Evolutionary conservation across 1,140 invertebrate genomes (phyloP), one percentile per base, ranked within the genome.

Genomic region (Bombus polaris): DNA sequence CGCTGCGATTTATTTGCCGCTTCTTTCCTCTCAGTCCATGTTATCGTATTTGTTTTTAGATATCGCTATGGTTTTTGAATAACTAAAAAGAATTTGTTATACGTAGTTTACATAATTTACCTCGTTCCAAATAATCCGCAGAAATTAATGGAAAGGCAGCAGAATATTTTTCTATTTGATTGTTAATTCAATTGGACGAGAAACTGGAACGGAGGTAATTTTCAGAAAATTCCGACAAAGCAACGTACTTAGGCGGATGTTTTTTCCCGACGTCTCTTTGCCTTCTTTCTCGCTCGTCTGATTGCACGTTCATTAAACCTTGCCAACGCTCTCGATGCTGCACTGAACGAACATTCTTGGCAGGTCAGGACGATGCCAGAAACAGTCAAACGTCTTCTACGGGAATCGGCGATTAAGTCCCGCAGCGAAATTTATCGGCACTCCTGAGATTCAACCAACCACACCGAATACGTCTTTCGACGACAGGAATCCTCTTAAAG

Each of bases 341-440:
- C n/a, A 35, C n/a, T 13, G 39, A 47, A 37, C 25, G 35, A 71
- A 3, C 66, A 81, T 72, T 81, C 79, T 72, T 81, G 79, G 66
- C 79, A 81, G 66, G 79, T 71, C 68, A 53, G 66, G 10, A 53
- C 78, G 65, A n/a, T 8, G 35, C 13, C 37, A 53, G 66, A 71
- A 65, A 44, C 39, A 44, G 25, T 79, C 76, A 25, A 79, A 35
- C 39, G 62, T 71, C 22, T 70, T 39, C 47, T 9, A 37, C 3
- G 18, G 3, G 10, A 42, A 42, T 81, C 66, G 37, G 53, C 65
- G 28, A 81, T 81, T 39, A 53, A 59, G 10, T n/a, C 39, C 22
- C 25, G 35, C 13, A 10, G 9, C 39, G 15, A 37, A 32, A 6
- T 15, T n/a, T 5, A 47, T 32, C 39, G 25, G 15, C 3, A 57